Conservation (phyloP, 2,888 invertebrate species). For the Venustoraphidia nigricollis region DNA sequence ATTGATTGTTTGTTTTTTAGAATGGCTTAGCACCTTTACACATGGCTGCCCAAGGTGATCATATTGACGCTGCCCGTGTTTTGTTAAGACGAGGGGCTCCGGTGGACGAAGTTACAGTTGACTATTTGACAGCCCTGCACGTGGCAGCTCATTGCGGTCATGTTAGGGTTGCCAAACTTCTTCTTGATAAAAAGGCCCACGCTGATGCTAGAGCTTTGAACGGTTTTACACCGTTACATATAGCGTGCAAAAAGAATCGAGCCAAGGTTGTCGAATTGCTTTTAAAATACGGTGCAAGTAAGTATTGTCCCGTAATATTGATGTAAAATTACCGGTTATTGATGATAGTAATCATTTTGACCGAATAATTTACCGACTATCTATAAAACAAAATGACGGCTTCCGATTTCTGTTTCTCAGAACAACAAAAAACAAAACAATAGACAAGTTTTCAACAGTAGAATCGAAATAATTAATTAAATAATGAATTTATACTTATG, state of each 20-base stretch:
- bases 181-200: conserved; percentile 90
- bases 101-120: conserved; percentile 98
- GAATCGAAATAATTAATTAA: too few species aligned
- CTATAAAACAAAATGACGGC: too few species aligned
- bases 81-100: conserved; percentile 86
- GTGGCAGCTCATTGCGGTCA: conserved; percentile 92
- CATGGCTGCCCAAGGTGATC: conserved; percentile 98
- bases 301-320: conserved; percentile 21
- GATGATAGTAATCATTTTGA: too few species aligned
- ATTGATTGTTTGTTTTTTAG: conserved; percentile 27
- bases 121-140: conserved; percentile 92
- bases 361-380: too few species aligned
- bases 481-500: too few species aligned
- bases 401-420: too few species aligned
- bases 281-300: conserved; percentile 84
- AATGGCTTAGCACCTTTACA: conserved; percentile 92
- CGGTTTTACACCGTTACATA: conserved; percentile 95
- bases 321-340: too few species aligned
- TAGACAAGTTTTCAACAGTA: too few species aligned
- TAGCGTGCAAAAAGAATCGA: conserved; percentile 97
- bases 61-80: conserved; percentile 89
- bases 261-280: conserved; percentile 91
- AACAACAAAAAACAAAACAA: too few species aligned
- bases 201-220: conserved; percentile 92
- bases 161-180: conserved; percentile 80